Percentiles rank a stretch among this genome's conserved stretches.
These are phyloP conservation scores for Gymnobelideus leadbeateri DNA, from an alignment of 2,113 vertebrate species.

Conservation along the genomic window DNA sequence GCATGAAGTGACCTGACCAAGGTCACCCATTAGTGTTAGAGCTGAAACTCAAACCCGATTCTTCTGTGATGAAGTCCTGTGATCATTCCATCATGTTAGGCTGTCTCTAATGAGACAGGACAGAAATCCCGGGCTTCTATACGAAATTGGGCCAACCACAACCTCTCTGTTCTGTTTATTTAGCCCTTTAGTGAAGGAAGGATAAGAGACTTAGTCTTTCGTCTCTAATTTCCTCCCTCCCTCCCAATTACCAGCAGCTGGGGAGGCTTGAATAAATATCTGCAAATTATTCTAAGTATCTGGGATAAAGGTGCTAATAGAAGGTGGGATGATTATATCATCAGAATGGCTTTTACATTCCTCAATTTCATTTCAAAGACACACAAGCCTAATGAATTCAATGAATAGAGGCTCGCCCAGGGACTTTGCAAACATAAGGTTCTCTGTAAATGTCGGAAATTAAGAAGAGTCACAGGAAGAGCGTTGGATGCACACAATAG, in stretches of 20 bases:
- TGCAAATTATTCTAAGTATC: constrained; percentile 13
- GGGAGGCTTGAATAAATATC: not conserved
- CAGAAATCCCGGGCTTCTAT: not conserved
- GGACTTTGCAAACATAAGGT: constrained; percentile 19
- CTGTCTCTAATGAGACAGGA: not conserved
- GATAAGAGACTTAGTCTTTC: not conserved
- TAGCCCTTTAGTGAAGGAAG: not conserved
- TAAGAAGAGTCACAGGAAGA: not conserved
- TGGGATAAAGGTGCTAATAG: constrained; percentile 29
- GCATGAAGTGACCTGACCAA: not conserved
- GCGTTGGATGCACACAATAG: not conserved
- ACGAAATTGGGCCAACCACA: not conserved
- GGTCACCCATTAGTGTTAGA: fast-evolving
- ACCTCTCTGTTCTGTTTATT: not conserved
- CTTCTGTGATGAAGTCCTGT: not conserved
- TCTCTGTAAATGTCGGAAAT: constrained; percentile 14
- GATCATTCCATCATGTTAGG: not conserved
- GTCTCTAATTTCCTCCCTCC: not conserved
- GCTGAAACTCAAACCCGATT: fast-evolving
- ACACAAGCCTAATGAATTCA: constrained; percentile 41
- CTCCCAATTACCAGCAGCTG: not conserved
- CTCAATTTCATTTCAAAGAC: constrained; percentile 6
- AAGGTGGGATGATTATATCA: constrained; percentile 5
- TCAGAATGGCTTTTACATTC: constrained; percentile 38
- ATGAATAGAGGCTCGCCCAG: not conserved